Evolutionary conservation across 2,113 vertebrate genomes (phyloP).

Genomic region (Cololabis saira): DNA sequence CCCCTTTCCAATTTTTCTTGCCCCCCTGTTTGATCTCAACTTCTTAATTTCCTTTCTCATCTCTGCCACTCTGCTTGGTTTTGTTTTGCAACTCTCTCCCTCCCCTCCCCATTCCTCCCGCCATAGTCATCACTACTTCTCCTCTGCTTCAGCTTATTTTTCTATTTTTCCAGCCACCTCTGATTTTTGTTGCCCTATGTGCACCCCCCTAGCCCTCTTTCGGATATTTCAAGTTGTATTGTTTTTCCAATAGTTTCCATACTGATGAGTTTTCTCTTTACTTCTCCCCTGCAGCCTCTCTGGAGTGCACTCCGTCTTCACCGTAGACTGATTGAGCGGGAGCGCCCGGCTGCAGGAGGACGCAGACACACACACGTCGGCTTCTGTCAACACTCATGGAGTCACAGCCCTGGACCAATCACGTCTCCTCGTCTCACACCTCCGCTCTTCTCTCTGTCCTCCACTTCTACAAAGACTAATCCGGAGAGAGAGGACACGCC

Average conservation of each 20-base stretch:
- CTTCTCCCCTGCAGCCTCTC: constrained; percentile 73
- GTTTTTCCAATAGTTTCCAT: not conserved
- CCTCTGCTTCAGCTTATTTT: constrained; percentile 10
- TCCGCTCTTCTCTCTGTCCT: constrained; percentile 15
- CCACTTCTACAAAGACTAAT: constrained; percentile 23
- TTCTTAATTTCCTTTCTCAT: constrained; percentile 76
- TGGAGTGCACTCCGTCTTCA: constrained; percentile 83
- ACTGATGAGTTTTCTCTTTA: constrained; percentile 23
- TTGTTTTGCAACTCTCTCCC: constrained; percentile 14
- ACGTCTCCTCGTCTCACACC: constrained; percentile 12
- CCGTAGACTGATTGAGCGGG: constrained; percentile 65
- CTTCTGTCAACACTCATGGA: constrained; percentile 20
- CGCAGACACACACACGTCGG: not conserved
- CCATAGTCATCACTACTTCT: constrained; percentile 12
- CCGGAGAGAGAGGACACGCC: constrained; percentile 28
- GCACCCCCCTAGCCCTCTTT: not conserved
- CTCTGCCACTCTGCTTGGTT: constrained; percentile 52
- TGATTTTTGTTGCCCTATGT: not conserved
- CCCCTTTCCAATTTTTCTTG: constrained; percentile 35
- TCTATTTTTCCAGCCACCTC: constrained; percentile 7
- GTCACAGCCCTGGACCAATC: constrained; percentile 30
- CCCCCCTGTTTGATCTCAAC: constrained; percentile 69
- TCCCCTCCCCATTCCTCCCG: constrained; percentile 6
- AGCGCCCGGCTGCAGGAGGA: constrained; percentile 25
- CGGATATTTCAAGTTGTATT: constrained; percentile 3